Percentiles rank a stretch among this genome's conserved stretches.
Evolutionary conservation across 2,888 invertebrate genomes (phyloP).

Genomic region (Acleris emargana): DNA sequence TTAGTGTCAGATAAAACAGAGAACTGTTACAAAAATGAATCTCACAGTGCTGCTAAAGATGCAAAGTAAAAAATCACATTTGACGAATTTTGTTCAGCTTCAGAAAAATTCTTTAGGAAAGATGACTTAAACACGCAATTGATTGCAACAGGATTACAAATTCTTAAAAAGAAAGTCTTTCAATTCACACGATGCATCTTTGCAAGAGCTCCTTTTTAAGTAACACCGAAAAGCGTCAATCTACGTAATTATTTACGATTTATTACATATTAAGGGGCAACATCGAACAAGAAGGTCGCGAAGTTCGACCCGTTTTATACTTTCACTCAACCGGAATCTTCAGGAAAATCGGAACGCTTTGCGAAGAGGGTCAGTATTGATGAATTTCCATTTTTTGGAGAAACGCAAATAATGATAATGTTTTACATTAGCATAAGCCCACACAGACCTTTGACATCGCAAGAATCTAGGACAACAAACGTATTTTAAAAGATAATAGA

Average conservation of each 20-base stretch:
- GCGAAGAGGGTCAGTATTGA: slow-evolving; percentile 24
- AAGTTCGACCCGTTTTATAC: slow-evolving; percentile 20
- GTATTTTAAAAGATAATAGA: neutral
- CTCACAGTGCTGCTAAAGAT: too few relatives aligned
- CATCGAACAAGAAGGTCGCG: slow-evolving; percentile 9
- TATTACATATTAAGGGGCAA: slow-evolving; percentile 18
- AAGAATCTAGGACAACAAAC: slow-evolving; percentile 1
- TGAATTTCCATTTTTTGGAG: slow-evolving; percentile 33
- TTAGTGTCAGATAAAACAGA: neutral
- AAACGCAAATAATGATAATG: slow-evolving; percentile 18
- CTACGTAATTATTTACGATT: slow-evolving; percentile 15
- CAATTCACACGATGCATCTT: neutral
- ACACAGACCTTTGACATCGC: neutral
- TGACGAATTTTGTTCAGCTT: too few relatives aligned
- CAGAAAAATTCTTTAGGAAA: neutral
- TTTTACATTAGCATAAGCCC: slow-evolving; percentile 25
- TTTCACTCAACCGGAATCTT: slow-evolving; percentile 23
- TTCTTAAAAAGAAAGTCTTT: neutral
- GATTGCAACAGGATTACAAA: neutral
- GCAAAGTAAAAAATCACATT: too few relatives aligned
- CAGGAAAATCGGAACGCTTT: slow-evolving; percentile 12
- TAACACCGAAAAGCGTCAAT: neutral
- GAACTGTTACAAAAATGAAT: too few relatives aligned
- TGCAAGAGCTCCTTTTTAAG: neutral
- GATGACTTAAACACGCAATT: neutral